Conservation (phyloP, 2,113 vertebrate species). For the Murina feae region DNA sequence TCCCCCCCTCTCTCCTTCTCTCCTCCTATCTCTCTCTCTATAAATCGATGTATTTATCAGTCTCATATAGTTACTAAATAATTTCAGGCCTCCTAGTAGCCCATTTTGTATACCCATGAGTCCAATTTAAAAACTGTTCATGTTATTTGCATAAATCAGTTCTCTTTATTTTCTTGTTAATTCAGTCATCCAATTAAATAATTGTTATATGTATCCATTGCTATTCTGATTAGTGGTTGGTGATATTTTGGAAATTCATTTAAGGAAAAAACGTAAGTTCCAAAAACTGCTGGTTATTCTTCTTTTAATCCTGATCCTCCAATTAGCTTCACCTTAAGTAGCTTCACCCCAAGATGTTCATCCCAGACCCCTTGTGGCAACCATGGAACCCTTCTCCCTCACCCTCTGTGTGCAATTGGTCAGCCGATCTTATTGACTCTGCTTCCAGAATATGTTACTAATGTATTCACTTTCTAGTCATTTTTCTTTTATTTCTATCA, state of each 20-base stretch:
- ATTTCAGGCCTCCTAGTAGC: not conserved
- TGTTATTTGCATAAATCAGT: constrained; percentile 11
- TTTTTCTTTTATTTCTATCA: not conserved
- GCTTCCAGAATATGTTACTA: not conserved
- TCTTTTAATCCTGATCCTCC: not conserved
- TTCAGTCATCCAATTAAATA: constrained; percentile 41
- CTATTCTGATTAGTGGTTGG: not conserved
- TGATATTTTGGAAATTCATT: not conserved
- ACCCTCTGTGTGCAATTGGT: not conserved
- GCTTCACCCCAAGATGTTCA: not conserved
- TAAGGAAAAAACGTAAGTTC: not conserved
- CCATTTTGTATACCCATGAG: not conserved
- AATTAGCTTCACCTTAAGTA: not conserved
- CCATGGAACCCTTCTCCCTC: not conserved
- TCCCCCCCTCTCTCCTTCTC: too few species aligned
- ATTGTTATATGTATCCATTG: constrained; percentile 26
- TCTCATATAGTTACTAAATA: not conserved
- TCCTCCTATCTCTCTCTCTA: not conserved
- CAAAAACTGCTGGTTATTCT: not conserved
- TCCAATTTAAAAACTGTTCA: not conserved
- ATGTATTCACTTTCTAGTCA: not conserved
- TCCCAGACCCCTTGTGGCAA: not conserved
- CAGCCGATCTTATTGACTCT: not conserved
- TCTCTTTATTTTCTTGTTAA: not conserved
- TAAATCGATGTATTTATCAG: not conserved